Conservation (phyloP, 1,140 invertebrate species). For the Leucophenga varia region DNA sequence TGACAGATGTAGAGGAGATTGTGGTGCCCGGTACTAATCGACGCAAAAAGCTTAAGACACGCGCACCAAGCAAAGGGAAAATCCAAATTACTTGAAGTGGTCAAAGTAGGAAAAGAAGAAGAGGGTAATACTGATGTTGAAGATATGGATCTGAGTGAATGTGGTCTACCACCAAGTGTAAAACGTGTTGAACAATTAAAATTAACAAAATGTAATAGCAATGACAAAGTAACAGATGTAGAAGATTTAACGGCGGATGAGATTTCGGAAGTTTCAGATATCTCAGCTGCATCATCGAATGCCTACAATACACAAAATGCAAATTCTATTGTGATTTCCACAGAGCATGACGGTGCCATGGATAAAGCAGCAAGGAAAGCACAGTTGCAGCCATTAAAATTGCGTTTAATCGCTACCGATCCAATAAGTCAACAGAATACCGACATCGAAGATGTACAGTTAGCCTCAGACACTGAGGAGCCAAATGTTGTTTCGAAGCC, state of each 20-base stretch:
- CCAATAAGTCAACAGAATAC: conserved; percentile 48
- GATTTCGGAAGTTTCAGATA: conserved; percentile 28
- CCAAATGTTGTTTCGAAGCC: too few relatives aligned
- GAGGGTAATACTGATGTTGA: conserved; percentile 59
- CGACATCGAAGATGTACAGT: conserved; percentile 60
- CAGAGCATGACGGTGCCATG: background rate
- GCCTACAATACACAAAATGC: conserved; percentile 10
- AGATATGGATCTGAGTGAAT: conserved; percentile 60
- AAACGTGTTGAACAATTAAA: conserved; percentile 42
- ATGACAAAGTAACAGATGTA: conserved; percentile 28
- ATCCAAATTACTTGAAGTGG: conserved; percentile 34
- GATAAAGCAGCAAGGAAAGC: conserved; percentile 6
- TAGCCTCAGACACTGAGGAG: conserved; percentile 51
- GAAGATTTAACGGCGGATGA: conserved; percentile 48
- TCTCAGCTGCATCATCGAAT: conserved; percentile 19
- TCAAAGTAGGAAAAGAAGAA: conserved; percentile 20
- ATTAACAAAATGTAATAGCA: conserved; percentile 14
- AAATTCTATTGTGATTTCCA: background rate
- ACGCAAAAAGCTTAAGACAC: conserved; percentile 48
- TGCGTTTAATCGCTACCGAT: conserved; percentile 32
- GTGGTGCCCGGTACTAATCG: conserved; percentile 48
- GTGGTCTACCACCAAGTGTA: conserved; percentile 32
- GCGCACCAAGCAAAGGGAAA: conserved; percentile 42
- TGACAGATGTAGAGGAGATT: conserved; percentile 61
- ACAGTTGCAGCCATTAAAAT: conserved; percentile 26